Base-by-base conservation (phyloP, 2,113 vertebrate species). In the Todiramphus chloris region DNA sequence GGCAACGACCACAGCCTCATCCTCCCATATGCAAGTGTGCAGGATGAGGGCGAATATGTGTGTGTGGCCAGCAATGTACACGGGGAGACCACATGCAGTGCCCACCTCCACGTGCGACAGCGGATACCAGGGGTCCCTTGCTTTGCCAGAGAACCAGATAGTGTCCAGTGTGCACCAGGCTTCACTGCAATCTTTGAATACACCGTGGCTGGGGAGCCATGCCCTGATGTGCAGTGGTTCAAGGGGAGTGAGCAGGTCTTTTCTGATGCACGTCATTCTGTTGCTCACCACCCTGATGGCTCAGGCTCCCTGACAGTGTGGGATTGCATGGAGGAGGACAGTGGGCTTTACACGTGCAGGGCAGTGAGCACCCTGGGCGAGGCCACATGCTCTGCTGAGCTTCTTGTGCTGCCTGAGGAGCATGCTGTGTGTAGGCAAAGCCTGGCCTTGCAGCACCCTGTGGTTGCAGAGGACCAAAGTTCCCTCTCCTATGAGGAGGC, bases 11-110 rank as follows among this genome's bases (percentile, higher is more conserved):
- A 98, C 89, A 99, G 98, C 44, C 96, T 99, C 90, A 98, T 99
- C 33, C 99, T 99, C 60, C 97, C 97, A 3, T 83, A 97, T 48
- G 97, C 97, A 11, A 98, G 96, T 23, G 88, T 96, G 59, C 98
- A 99, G 90, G 96, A 98, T 93, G 98, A 98, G 93, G 99, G 99
- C 27, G 98, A 99, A 79, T 99, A 99, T 56, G 98, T 77, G 0
- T 99, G 99, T 8, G 77, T 97, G 31, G 99, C 99, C 74, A 98
- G 97, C 73, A 99, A 99, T 88, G 94, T 85, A 11, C 97, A 98
- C 3, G 99, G 99, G 33, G 96, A 98, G 87, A 94, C 97, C 24
- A 94, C 95, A 3, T 99, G 99, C 89, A 99, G 97, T 3, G 97
- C 99, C 6, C 98, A 97, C 78, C 97, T 99, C 44, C 90, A 9